A percentile compares a stretch with the other conserved stretches of the same genome.
These are phyloP conservation scores for Erynnis tages DNA, from an alignment of 2,888 invertebrate species.

Conservation along the genomic window DNA sequence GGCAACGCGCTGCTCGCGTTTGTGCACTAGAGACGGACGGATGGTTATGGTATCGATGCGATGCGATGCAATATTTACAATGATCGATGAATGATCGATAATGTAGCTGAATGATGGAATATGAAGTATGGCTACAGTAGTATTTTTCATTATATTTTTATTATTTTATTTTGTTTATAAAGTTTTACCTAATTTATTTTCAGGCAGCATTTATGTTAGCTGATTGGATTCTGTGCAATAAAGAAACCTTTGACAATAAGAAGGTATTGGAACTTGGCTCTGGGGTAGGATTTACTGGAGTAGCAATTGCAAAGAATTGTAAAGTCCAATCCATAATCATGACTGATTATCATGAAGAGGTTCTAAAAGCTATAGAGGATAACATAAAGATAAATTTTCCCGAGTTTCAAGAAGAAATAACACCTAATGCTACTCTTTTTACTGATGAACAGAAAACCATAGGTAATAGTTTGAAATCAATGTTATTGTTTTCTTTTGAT, in stretches of 20 bases:
- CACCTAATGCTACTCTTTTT: conserved; percentile 33
- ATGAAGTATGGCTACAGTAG: too few species aligned
- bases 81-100: too few species aligned
- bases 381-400: conserved; percentile 84
- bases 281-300: conserved; percentile 88
- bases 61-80: too few species aligned
- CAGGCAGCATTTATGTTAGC: conserved; percentile 86
- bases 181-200: conserved; percentile 35
- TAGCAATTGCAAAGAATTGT: conserved; percentile 81
- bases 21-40: too few species aligned
- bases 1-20: too few species aligned
- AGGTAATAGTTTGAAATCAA: conserved; percentile 47
- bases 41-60: too few species aligned
- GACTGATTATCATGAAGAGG: conserved; percentile 86
- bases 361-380: conserved; percentile 82
- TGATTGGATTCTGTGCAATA: conserved; percentile 85
- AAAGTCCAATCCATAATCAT: conserved; percentile 79
- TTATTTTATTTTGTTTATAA: not conserved
- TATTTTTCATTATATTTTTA: too few species aligned
- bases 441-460: conserved; percentile 37
- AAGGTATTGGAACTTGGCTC: conserved; percentile 88
- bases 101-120: too few species aligned
- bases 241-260: conserved; percentile 74
- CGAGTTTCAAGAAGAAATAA: conserved; percentile 31
- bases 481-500: too few species aligned